A percentile compares a stretch with the other conserved stretches of the same genome.
Evolutionary conservation across 2,797 vertebrate genomes (phyloP).

Genomic region (Thunnus albacares): DNA sequence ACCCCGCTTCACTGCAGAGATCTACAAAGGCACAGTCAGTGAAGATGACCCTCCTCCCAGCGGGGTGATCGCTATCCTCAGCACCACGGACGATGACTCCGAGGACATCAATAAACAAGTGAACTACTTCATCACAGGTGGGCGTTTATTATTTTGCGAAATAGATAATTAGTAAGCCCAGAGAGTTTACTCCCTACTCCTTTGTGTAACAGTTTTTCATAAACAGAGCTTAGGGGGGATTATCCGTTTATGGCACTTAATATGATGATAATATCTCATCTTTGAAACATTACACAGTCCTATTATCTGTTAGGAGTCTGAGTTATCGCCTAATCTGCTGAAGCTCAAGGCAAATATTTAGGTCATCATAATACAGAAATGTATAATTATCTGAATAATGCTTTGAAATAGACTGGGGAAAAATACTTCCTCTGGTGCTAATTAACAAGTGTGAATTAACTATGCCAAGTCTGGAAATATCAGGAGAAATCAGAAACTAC

Average conservation of each 20-base stretch:
- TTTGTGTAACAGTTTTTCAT: constrained; percentile 62
- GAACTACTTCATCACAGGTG: constrained; percentile 97
- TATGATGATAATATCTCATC: constrained; percentile 75
- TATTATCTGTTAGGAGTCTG: constrained; percentile 68
- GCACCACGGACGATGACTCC: constrained; percentile 94
- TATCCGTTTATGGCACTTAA: constrained; percentile 65
- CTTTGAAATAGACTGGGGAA: constrained; percentile 67
- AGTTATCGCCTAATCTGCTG: constrained; percentile 61
- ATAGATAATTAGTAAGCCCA: constrained; percentile 43
- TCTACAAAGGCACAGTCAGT: constrained; percentile 98
- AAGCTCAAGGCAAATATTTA: constrained; percentile 75
- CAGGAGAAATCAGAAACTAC: constrained; percentile 52
- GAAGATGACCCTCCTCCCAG: constrained; percentile 95
- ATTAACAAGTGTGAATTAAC: constrained; percentile 76
- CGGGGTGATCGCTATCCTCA: constrained; percentile 95
- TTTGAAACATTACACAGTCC: constrained; percentile 65
- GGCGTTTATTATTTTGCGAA: constrained; percentile 42
- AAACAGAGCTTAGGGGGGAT: constrained; percentile 57
- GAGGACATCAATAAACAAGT: constrained; percentile 94
- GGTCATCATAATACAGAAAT: constrained; percentile 69
- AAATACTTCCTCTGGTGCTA: constrained; percentile 68
- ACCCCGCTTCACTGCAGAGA: constrained; percentile 95
- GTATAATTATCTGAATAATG: constrained; percentile 73
- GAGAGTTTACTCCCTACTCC: constrained; percentile 42
- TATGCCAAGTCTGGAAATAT: constrained; percentile 66